Percentiles rank a stretch among this genome's conserved stretches.
phyloP scores from a whole-genome alignment of 2,888 invertebrate genomes.

The Agrotis puta region DNA sequence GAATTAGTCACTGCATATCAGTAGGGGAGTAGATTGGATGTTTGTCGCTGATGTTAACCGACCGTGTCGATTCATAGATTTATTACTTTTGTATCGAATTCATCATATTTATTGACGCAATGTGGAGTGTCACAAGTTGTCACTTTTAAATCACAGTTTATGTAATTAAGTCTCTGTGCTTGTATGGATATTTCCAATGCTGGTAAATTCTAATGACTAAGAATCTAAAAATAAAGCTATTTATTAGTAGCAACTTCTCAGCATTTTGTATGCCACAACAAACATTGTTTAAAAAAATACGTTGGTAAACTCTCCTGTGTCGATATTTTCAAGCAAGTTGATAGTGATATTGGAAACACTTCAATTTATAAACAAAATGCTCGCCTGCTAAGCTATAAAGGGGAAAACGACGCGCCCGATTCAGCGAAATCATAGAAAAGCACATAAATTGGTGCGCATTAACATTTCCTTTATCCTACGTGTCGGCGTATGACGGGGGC shows the following conservation, averaged over 20 bases:
- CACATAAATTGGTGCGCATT: constrained; percentile 91
- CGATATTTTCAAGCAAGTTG: constrained; percentile 54
- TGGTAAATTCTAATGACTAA: background rate
- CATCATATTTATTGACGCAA: constrained; percentile 14
- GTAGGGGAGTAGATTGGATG: constrained; percentile 83
- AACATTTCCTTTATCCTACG: constrained; percentile 91
- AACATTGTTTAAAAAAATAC: constrained; percentile 4
- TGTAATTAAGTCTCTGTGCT: background rate
- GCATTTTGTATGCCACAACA: constrained; percentile 2
- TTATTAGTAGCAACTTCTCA: background rate
- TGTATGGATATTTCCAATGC: background rate
- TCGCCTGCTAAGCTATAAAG: constrained; percentile 79
- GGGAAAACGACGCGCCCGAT: constrained; percentile 85
- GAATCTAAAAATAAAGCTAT: background rate
- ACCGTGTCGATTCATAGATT: constrained; percentile 78
- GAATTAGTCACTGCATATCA: constrained; percentile 86
- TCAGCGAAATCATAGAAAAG: constrained; percentile 91
- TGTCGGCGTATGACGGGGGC: constrained; percentile 91
- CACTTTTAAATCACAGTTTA: background rate
- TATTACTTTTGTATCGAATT: constrained; percentile 71
- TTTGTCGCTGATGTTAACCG: constrained; percentile 82
- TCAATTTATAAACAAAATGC: constrained; percentile 81
- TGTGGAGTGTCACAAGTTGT: background rate
- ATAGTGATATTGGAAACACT: constrained; percentile 73
- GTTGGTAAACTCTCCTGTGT: constrained; percentile 8